phyloP scores from a whole-genome alignment of 92 coral and sea anemone species.

The Umimayanthus kanabou region DNA sequence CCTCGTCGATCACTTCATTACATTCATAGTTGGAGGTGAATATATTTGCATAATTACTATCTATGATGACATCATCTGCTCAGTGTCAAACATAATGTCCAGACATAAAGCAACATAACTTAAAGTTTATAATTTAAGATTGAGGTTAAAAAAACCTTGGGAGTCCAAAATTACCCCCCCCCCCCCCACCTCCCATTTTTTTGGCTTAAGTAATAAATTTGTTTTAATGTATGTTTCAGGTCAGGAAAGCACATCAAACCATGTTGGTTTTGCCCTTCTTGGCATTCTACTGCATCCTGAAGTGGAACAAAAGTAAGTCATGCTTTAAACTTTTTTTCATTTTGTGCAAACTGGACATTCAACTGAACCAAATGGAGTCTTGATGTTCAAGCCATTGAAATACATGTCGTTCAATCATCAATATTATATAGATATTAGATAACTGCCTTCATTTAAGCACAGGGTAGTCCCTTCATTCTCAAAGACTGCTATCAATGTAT shows the following conservation, averaged over 20 bases:
- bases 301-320: constrained; percentile 69
- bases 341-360: too few species aligned
- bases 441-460: too few species aligned
- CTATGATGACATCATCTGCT: neutral
- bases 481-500: too few species aligned
- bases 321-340: neutral
- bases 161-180: neutral
- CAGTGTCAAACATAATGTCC: neutral
- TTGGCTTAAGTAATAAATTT: neutral
- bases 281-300: constrained; percentile 81
- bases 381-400: too few species aligned
- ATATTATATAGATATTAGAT: too few species aligned
- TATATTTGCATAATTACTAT: neutral
- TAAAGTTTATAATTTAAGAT: neutral
- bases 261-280: constrained; percentile 75
- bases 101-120: neutral
- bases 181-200: neutral
- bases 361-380: too few species aligned
- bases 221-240: constrained; percentile 51
- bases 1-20: constrained; percentile 74
- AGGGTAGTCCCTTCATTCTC: too few species aligned
- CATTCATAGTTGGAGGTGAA: constrained; percentile 83
- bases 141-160: neutral
- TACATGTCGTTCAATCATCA: too few species aligned
- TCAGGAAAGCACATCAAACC: constrained; percentile 79